Base-by-base conservation (phyloP, 1,140 invertebrate species). In the Sinella curviseta region DNA sequence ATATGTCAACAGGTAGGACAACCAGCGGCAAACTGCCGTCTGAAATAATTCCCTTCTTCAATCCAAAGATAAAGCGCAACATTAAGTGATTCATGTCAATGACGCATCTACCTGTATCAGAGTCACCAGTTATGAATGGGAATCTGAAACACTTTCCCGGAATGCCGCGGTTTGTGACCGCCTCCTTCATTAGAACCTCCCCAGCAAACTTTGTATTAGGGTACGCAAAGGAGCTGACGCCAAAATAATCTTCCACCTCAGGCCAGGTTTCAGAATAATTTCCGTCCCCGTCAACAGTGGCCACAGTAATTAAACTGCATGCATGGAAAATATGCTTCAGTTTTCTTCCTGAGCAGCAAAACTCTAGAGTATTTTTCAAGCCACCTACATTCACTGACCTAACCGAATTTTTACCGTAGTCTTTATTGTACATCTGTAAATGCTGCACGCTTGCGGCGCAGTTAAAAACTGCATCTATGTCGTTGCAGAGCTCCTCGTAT, bases 181-280 rank as follows among this genome's bases (percentile, higher is more conserved):
- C 74, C 16, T 36, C 2, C 20, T 26, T 54, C 34, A 36, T 39
- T 1, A 75, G 34, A 2, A 36, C 4, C 1, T 75, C 74, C n/a
- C 74, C 34, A n/a, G 39, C 74, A 48, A 75, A 75, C 24, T 75
- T 75, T 24, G 74, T 48, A 26, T 39, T 48, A 4, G 74, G 74
- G 28, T 75, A 75, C 1, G 8, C 36, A 48, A 54, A 26, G 36
- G 34, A 39, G 3, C 33, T 36, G 1, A 75, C 39, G 14, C 24
- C 74, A 24, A 31, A 8, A 30, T 24, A 75, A 39, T 75, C 74
- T 4, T 17, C 33, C 2, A 24, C 35, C 28, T 75, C 28, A 3
- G 34, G 74, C 74, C 74, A 75, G 2, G 1, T 3, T 48, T 75
- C 74, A 1, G 74, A 75, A 3, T 39, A 8, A 3, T 35, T 3